A percentile compares a stretch with the other conserved stretches of the same genome.
These are phyloP conservation scores for Erythrolamprus reginae DNA, from an alignment of 2,113 vertebrate genomes.

Conservation along the genomic window DNA sequence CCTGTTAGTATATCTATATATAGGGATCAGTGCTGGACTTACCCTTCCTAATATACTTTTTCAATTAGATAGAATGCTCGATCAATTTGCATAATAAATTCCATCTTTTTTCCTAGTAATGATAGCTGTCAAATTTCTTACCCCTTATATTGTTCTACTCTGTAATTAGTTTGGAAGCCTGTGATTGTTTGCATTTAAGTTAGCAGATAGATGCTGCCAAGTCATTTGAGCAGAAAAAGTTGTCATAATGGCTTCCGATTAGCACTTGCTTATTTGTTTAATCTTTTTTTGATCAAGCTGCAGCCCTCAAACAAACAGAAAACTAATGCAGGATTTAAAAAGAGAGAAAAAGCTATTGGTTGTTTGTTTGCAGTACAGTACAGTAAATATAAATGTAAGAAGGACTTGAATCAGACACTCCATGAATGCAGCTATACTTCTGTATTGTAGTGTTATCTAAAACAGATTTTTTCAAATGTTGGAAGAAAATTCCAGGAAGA, in stretches of 20 bases:
- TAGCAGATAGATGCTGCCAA: slow-evolving; percentile 67
- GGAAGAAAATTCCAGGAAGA: neutral
- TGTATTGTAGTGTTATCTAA: neutral
- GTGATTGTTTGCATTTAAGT: slow-evolving; percentile 69
- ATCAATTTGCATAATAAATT: slow-evolving; percentile 54
- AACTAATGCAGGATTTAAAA: slow-evolving; percentile 39
- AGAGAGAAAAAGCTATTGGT: slow-evolving; percentile 42
- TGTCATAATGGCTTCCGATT: slow-evolving; percentile 65
- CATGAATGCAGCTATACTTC: slow-evolving; percentile 9
- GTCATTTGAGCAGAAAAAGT: slow-evolving; percentile 66
- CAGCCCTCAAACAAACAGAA: slow-evolving; percentile 54
- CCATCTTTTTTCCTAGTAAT: slow-evolving; percentile 47
- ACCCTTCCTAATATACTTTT: slow-evolving; percentile 29
- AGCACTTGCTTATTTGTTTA: slow-evolving; percentile 68
- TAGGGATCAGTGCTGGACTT: slow-evolving; percentile 3
- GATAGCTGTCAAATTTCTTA: slow-evolving; percentile 68
- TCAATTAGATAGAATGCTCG: slow-evolving; percentile 46
- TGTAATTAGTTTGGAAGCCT: slow-evolving; percentile 70
- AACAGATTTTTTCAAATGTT: neutral
- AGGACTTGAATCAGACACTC: slow-evolving; percentile 27
- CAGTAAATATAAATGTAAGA: slow-evolving; percentile 48
- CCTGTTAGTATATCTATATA: neutral
- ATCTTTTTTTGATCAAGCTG: slow-evolving; percentile 66
- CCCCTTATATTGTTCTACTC: slow-evolving; percentile 58
- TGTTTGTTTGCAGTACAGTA: slow-evolving; percentile 25